Base-by-base conservation (phyloP, 2,113 vertebrate species). In the Alouatta palliata region DNA sequence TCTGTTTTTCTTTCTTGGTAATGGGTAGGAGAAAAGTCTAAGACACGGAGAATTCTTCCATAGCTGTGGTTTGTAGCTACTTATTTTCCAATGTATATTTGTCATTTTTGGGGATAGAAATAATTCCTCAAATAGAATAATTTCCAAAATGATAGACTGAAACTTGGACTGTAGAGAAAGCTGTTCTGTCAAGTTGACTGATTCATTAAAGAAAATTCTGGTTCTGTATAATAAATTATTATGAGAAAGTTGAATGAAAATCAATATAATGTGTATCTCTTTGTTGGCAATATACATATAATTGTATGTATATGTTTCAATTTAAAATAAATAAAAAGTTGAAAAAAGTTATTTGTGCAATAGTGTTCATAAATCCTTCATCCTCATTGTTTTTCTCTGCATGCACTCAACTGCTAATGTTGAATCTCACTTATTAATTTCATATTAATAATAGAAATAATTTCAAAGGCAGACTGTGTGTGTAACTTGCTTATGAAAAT, bases 121-220 rank as follows among this genome's bases (percentile, higher is more conserved):
- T 81, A 83, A 80, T 87, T 94, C 6, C 40, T 87, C 40, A 91
- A 91, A 73, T 20, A 75, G n/a, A 49, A 87, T 58, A 94, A 52
- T 83, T 87, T 91, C 58, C 14, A 82, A 91, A 91, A 94, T 76
- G 54, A 87, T 49, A 76, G 54, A 47, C 61, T 94, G 21, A 88
- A 76, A 91, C 81, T 83, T 87, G 9, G n/a, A 27, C 82, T 76
- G 21, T 43, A 83, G 17, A 61, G 20, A 71, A 66, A 96, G 82
- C 66, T 58, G 20, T 27, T 96, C 75, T 68, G 35, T 94, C 68
- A 94, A 82, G 32, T 27, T 91, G 66, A 91, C 25, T 56, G 40
- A 94, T 35, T 96, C 92, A 70, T 16, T 88, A 71, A 66, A 77
- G 43, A 70, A 89, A 17, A 40, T n/a, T n/a, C 40, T 70, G 47